Percentiles rank a stretch among this genome's conserved stretches.
Evolutionary conservation across 2,888 invertebrate genomes (phyloP).

Genomic region (Cryptus viduatorius): DNA sequence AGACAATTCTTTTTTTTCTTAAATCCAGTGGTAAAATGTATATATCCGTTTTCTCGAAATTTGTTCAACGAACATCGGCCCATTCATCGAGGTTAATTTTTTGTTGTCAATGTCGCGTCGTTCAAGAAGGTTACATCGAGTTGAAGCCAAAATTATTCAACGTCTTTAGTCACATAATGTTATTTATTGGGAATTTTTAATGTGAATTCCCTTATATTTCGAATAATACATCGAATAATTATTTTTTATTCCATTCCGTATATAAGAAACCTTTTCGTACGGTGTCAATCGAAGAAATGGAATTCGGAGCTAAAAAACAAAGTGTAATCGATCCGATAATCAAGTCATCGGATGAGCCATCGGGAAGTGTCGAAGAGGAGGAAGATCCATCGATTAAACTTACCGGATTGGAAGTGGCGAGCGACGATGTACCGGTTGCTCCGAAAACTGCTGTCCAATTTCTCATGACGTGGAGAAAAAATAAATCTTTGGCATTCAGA

Average conservation of each 20-base stretch:
- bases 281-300: conserved; percentile 86
- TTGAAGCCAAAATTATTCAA: too few species aligned
- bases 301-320: conserved; percentile 78
- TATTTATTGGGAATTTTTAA: too few species aligned
- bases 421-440: conserved; percentile 80
- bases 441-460: conserved; percentile 90
- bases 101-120: too few species aligned
- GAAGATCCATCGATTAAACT: conserved; percentile 47
- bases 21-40: too few species aligned
- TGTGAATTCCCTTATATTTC: too few species aligned
- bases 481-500: conserved; percentile 85
- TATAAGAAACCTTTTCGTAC: conserved; percentile 87
- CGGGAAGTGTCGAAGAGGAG: conserved; percentile 41
- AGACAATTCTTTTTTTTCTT: conserved; percentile 3
- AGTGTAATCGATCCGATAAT: conserved; percentile 46
- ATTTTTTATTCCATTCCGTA: conserved; percentile 49
- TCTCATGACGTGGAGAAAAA: conserved; percentile 88
- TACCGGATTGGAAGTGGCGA: conserved; percentile 44
- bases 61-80: too few species aligned
- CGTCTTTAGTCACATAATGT: too few species aligned
- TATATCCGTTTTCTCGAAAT: too few species aligned
- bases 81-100: too few species aligned
- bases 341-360: conserved; percentile 46
- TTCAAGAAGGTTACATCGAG: too few species aligned
- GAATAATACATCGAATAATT: conserved; percentile 15